Evolutionary conservation across 2,797 vertebrate species (phyloP), one percentile per base, ranked within the genome.

Genomic region (Petrocephalus schoutedeni): DNA sequence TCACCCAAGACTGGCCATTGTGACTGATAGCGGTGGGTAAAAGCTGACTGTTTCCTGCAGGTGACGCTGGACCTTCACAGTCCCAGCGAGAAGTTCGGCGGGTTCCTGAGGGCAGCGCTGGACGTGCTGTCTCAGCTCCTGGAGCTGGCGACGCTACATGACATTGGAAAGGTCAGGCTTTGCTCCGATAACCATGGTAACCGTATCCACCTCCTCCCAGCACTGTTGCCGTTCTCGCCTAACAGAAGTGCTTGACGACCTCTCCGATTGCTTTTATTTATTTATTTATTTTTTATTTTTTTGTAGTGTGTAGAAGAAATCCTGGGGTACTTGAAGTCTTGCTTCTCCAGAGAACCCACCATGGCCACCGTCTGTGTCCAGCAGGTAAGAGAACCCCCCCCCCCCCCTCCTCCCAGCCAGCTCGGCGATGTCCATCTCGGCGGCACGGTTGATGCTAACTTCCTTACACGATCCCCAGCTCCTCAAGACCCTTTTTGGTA

Each of bases 321-420:
- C 90, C 92, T 99, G 88, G 96, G 97, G 0, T 99, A 99, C 91
- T 94, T 99, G 61, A 98, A 98, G 90, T 97, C 98, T 4, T 99
- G 98, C 92, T 99, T 99, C 91, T 97, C 94, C 90, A 96, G 98
- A 91, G 98, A 99, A 90, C 98, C 98, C 1, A 97, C 96, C 88
- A 98, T 99, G 96, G 96, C 98, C 1, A 99, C 98, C 0, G 96
- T 99, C 7, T 99, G 98, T 90, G 98, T 99, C 1, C 98, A 99
- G 85, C 98, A 99, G 97, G 98, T 99, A 87, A 93, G 95, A 92
- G 1, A 53, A 74, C 0, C 41, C 3, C 54, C 54, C 7, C n/a
- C n/a, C 16, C 5, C 36, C 41, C 41, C 85, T 0, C 8, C 14
- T 36, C 36, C 71, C 2, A 61, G n/a, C 8, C 21, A 10, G 8